A percentile compares a stretch with the other conserved stretches of the same genome.
phyloP scores from a whole-genome alignment of 2,113 vertebrate species.

The Sinocyclocheilus anophthalmus region DNA sequence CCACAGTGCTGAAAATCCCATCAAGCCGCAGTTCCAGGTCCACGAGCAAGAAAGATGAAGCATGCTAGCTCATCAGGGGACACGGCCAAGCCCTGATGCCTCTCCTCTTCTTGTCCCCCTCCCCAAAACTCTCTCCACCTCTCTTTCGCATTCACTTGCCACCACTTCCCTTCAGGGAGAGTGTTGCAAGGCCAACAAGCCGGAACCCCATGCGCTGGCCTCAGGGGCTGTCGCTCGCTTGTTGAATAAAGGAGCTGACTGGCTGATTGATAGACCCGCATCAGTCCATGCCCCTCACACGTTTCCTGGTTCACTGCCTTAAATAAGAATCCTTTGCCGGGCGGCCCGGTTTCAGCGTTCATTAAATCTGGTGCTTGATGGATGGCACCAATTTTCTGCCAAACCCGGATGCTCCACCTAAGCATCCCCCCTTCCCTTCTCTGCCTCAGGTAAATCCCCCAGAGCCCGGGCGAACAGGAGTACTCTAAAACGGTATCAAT shows the following conservation, averaged over 20 bases:
- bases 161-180: conserved; percentile 54
- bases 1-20: conserved; percentile 79
- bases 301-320: conserved; percentile 72
- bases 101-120: conserved; percentile 61
- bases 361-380: conserved; percentile 79
- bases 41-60: conserved; percentile 79
- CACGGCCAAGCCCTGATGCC: conserved; percentile 69
- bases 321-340: conserved; percentile 76
- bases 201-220: conserved; percentile 74
- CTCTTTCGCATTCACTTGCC: conserved; percentile 18
- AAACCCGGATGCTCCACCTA: conserved; percentile 76
- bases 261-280: conserved; percentile 81
- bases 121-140: conserved; percentile 37
- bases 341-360: conserved; percentile 69
- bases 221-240: conserved; percentile 72
- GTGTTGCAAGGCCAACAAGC: conserved; percentile 75
- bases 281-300: conserved; percentile 70
- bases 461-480: conserved; percentile 67
- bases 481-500: conserved; percentile 77
- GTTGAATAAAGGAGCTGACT: conserved; percentile 82
- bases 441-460: conserved; percentile 73
- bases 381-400: conserved; percentile 80
- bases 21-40: conserved; percentile 77
- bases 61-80: conserved; percentile 70
- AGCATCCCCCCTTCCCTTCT: conserved; percentile 66